A percentile compares a stretch with the other conserved stretches of the same genome.
These are phyloP conservation scores for Aurelia aurita complex sp. Pacific DNA, from an alignment of 30 jellyfish, hydroid and myxozoan species.

Conservation along the genomic window DNA sequence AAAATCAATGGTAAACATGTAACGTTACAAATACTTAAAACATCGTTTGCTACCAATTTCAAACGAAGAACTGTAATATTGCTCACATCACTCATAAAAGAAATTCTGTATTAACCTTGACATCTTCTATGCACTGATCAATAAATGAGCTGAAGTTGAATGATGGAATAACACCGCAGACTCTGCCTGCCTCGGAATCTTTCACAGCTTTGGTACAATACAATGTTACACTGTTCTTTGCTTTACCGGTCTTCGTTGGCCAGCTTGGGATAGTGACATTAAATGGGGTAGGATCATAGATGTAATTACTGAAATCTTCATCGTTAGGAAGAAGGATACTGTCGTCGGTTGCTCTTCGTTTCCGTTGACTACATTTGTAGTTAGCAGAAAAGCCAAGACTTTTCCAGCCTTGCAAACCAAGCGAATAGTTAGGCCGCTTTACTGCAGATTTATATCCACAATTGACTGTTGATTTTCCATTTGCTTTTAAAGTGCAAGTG, in stretches of 20 bases:
- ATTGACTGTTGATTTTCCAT: background rate
- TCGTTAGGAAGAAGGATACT: slow-evolving; percentile 9
- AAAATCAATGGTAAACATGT: no score
- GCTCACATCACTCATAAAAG: background rate
- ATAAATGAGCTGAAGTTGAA: slow-evolving; percentile 3
- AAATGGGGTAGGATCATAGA: slow-evolving; percentile 6
- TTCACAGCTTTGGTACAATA: slow-evolving; percentile 16
- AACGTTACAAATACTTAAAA: no score
- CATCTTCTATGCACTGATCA: slow-evolving; percentile 36
- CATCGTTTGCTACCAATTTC: background rate
- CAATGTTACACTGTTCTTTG: slow-evolving; percentile 2
- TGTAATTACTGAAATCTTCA: slow-evolving; percentile 15
- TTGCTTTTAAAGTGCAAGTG: slow-evolving; percentile 7
- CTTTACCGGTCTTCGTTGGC: slow-evolving; percentile 40
- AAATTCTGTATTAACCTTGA: slow-evolving; percentile 9
- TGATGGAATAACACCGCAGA: slow-evolving; percentile 23
- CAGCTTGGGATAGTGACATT: slow-evolving; percentile 13
- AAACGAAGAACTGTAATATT: background rate
- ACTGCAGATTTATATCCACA: slow-evolving; percentile 15
- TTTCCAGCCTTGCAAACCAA: background rate
- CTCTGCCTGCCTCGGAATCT: slow-evolving; percentile 33
- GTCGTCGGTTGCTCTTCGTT: background rate
- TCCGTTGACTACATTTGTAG: background rate
- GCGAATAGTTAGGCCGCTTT: slow-evolving; percentile 7
- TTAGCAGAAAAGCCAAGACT: slow-evolving; percentile 15